Evolutionary conservation across 2,888 invertebrate genomes (phyloP).

Genomic region (Crossocerus cetratus): DNA sequence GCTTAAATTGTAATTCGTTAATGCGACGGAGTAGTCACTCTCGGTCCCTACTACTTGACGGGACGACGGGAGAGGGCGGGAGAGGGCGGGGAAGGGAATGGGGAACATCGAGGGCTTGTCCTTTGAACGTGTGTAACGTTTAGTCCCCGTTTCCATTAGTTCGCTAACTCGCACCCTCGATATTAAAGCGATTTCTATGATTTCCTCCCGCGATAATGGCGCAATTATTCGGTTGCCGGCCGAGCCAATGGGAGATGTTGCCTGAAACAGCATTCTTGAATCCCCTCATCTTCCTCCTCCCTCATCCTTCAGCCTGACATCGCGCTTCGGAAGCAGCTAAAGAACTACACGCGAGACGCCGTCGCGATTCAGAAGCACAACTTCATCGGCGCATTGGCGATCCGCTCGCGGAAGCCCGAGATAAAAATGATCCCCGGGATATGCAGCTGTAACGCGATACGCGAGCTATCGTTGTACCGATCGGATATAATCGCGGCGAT

Average conservation of each 20-base stretch:
- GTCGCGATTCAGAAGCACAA: neutral
- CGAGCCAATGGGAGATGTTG: slow-evolving; percentile 40
- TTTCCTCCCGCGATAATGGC: slow-evolving; percentile 16
- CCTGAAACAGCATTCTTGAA: slow-evolving; percentile 21
- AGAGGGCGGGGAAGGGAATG: too few species aligned
- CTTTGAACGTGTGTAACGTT: slow-evolving; percentile 23
- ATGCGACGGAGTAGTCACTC: slow-evolving; percentile 23
- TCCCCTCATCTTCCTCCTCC: neutral
- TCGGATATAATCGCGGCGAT: neutral
- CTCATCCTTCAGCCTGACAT: neutral
- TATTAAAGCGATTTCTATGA: slow-evolving; percentile 19
- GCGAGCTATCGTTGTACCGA: neutral
- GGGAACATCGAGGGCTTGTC: too few species aligned
- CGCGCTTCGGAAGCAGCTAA: neutral
- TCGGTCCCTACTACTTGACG: neutral
- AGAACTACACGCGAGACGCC: neutral
- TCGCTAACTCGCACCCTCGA: slow-evolving; percentile 4
- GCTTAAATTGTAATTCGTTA: slow-evolving; percentile 44
- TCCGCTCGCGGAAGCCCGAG: neutral
- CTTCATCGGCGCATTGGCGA: neutral
- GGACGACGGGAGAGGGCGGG: neutral
- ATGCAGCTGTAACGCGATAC: neutral
- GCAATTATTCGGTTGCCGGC: slow-evolving; percentile 41
- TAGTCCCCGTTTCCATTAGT: slow-evolving; percentile 35
- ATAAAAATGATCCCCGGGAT: neutral